phyloP scores from a whole-genome alignment of 1,140 invertebrate species.

The Drosophila saltans region DNA sequence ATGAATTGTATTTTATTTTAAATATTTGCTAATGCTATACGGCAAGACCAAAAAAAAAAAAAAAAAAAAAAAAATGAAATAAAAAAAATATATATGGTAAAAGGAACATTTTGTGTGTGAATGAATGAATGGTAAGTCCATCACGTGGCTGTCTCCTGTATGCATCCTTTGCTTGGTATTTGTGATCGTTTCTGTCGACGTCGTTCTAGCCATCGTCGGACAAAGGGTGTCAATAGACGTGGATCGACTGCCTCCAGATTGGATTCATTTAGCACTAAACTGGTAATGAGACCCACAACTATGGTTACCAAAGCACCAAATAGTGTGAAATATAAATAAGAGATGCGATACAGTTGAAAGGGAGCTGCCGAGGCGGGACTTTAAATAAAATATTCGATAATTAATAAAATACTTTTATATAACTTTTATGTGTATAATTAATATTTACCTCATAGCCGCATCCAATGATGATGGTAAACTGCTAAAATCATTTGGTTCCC shows the following conservation, averaged over 20 bases:
- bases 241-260: constrained; percentile 86
- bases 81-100: not conserved
- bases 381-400: not conserved
- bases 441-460: constrained; percentile 37
- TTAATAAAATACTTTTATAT: not conserved
- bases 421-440: not conserved
- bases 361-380: constrained; percentile 34
- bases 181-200: constrained; percentile 52
- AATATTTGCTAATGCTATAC: constrained; percentile 63
- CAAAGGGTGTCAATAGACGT: constrained; percentile 87
- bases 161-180: constrained; percentile 30
- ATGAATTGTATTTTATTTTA: constrained; percentile 72
- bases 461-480: constrained; percentile 32
- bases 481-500: constrained; percentile 55
- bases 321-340: constrained; percentile 88
- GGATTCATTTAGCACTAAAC: constrained; percentile 84
- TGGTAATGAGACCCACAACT: constrained; percentile 86
- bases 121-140: not conserved
- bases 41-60: constrained; percentile 35
- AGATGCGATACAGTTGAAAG: constrained; percentile 84
- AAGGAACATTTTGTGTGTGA: constrained; percentile 55
- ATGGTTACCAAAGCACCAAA: constrained; percentile 87
- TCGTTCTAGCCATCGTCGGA: constrained; percentile 86
- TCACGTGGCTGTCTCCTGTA: constrained; percentile 62
- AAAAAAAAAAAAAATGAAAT: not conserved